Evolutionary conservation across 1,140 invertebrate species (phyloP).

Genomic region (Trypoxylus dichotomus): DNA sequence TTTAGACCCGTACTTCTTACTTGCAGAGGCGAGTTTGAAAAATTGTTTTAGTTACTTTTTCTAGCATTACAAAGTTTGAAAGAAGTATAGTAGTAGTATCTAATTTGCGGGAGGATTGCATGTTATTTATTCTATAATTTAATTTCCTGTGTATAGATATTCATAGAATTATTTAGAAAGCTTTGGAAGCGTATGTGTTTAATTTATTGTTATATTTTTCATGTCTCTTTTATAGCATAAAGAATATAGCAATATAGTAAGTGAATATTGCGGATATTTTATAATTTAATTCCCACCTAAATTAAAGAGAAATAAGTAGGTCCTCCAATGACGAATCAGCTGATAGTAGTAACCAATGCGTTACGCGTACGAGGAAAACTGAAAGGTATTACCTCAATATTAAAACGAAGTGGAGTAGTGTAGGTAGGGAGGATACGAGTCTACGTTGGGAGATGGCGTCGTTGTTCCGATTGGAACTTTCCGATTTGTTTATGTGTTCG

Average conservation of each 20-base stretch:
- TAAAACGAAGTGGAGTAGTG: neutral
- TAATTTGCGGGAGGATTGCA: too few species aligned
- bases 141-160: too few species aligned
- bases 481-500: neutral
- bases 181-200: too few species aligned
- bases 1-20: neutral
- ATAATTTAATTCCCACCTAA: conserved; percentile 12
- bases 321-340: conserved; percentile 32
- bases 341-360: conserved; percentile 28
- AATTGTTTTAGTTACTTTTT: neutral
- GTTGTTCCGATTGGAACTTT: neutral
- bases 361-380: neutral
- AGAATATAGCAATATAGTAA: neutral
- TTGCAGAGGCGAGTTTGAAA: neutral
- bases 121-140: too few species aligned
- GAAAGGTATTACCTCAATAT: neutral
- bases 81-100: neutral
- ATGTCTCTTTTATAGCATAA: neutral
- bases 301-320: conserved; percentile 29
- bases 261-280: neutral
- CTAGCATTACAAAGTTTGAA: neutral
- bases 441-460: conserved; percentile 16
- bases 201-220: neutral
- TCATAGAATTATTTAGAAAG: too few species aligned
- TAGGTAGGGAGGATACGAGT: neutral